Percentiles rank a stretch among this genome's conserved stretches.
phyloP scores from a whole-genome alignment of 2,797 vertebrate genomes.

The Rhinella marina region DNA sequence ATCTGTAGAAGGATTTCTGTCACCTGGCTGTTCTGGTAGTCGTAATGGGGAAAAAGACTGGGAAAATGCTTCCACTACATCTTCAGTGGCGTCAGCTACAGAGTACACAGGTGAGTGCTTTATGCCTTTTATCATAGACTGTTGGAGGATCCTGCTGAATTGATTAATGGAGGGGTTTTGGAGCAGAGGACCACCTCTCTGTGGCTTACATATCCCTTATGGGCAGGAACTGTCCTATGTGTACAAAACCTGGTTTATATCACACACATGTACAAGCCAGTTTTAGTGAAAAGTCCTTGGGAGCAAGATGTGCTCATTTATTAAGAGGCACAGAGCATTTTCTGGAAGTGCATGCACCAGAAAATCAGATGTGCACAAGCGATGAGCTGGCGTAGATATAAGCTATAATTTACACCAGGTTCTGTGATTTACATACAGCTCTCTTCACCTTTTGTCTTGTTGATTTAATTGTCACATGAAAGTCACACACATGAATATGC shows the following conservation, averaged over 20 bases:
- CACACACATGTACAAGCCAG: neutral
- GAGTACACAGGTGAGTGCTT: slow-evolving; percentile 90
- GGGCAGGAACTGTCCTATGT: neutral
- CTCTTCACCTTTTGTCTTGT: too few relatives aligned
- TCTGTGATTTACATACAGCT: too few relatives aligned
- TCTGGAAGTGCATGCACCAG: too few relatives aligned
- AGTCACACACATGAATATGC: too few relatives aligned
- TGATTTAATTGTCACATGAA: too few relatives aligned
- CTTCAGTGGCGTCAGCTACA: slow-evolving; percentile 93
- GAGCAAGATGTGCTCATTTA: too few relatives aligned
- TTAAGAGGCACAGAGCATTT: too few relatives aligned
- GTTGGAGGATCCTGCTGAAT: neutral
- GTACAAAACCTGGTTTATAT: neutral
- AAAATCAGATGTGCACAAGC: too few relatives aligned
- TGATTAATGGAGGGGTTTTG: neutral
- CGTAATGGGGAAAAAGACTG: slow-evolving; percentile 97
- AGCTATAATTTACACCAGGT: too few relatives aligned
- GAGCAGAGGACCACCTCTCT: neutral
- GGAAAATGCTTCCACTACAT: slow-evolving; percentile 96
- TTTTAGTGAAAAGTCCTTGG: too few relatives aligned
- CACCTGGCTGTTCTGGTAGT: slow-evolving; percentile 89
- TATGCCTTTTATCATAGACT: neutral
- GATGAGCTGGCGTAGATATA: too few relatives aligned
- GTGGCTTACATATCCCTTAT: neutral
- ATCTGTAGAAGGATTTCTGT: slow-evolving; percentile 92